phyloP scores from a whole-genome alignment of 1,140 invertebrate species.

The Antheraea pernyi region DNA sequence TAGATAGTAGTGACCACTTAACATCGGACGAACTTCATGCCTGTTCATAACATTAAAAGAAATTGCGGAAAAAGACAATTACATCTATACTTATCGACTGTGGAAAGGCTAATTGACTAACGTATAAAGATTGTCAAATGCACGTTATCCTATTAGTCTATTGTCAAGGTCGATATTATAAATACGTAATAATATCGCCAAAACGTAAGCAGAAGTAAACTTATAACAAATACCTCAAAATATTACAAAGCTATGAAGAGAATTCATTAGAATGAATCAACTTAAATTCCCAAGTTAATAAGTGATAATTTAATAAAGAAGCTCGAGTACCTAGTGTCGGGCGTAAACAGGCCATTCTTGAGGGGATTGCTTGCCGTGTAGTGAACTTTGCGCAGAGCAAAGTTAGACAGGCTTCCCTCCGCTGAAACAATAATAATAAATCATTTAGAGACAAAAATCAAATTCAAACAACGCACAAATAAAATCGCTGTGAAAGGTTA shows the following conservation, averaged over 20 bases:
- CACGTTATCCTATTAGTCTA: no score
- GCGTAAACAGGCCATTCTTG: conserved; percentile 84
- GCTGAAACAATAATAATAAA: conserved; percentile 83
- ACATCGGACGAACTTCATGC: no score
- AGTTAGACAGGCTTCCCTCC: conserved; percentile 91
- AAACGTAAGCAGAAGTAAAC: neutral
- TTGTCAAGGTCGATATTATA: no score
- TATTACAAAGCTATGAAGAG: neutral
- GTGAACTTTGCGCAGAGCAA: conserved; percentile 87
- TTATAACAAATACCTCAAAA: neutral
- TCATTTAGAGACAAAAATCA: neutral
- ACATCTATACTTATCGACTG: no score
- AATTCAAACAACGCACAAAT: no score
- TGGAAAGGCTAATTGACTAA: no score
- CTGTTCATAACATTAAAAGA: no score
- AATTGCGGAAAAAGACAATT: no score
- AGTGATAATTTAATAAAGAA: conserved; percentile 10
- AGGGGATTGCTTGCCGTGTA: conserved; percentile 83
- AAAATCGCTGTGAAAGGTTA: no score
- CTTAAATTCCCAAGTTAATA: neutral
- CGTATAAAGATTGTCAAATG: no score
- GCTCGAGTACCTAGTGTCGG: conserved; percentile 78
- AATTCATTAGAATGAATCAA: neutral
- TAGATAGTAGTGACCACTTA: no score
- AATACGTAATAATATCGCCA: neutral